A percentile compares a stretch with the other conserved stretches of the same genome.
These are phyloP conservation scores for Mantis religiosa DNA, from an alignment of 2,888 invertebrate genomes.

Conservation along the genomic window DNA sequence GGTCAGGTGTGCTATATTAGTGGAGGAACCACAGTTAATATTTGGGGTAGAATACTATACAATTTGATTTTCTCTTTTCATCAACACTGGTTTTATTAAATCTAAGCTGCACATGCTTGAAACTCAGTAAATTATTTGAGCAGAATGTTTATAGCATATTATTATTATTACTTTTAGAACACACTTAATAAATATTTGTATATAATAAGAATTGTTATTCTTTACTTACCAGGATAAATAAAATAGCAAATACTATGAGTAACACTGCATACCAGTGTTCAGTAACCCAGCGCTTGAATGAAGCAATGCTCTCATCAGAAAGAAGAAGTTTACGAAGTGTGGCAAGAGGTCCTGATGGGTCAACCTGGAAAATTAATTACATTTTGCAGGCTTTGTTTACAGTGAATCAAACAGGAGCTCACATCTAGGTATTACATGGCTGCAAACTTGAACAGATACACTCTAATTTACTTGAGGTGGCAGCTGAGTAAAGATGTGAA, in stretches of 20 bases:
- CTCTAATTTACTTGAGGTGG: no score
- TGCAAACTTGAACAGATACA: no score
- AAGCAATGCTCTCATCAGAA: constrained; percentile 85
- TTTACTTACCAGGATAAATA: constrained; percentile 70
- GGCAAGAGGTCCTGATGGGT: constrained; percentile 88
- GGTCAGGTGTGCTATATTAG: no score
- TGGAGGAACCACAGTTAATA: no score
- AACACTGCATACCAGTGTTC: constrained; percentile 90
- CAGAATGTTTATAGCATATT: neutral
- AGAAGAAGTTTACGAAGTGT: constrained; percentile 80
- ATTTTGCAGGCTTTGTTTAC: neutral
- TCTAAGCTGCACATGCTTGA: no score
- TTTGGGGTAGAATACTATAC: no score
- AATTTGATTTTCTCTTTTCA: no score
- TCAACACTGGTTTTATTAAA: no score
- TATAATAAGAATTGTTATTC: neutral
- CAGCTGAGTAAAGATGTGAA: no score
- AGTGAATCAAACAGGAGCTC: no score
- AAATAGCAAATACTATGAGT: constrained; percentile 67
- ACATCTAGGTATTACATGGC: no score
- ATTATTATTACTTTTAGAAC: neutral
- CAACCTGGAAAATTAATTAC: constrained; percentile 52
- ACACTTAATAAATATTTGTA: constrained; percentile 25
- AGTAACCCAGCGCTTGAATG: constrained; percentile 80
- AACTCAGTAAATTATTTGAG: no score